phyloP scores from a whole-genome alignment of 2,113 vertebrate genomes.

The Rhynchomys soricoides region DNA sequence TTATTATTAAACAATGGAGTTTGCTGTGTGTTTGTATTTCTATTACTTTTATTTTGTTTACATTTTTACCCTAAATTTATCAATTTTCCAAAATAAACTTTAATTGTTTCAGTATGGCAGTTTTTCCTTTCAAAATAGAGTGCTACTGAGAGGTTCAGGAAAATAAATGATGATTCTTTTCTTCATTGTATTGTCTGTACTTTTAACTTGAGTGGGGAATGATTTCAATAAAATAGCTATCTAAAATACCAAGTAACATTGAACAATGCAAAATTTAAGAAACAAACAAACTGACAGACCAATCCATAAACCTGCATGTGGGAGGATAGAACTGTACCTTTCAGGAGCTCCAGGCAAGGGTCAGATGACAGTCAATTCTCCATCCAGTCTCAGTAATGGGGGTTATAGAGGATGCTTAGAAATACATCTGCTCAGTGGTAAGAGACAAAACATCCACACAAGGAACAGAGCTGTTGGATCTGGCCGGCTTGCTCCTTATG shows the following conservation, averaged over 20 bases:
- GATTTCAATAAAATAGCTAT: neutral
- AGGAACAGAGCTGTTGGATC: neutral
- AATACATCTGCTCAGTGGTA: neutral
- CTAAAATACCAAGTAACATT: neutral
- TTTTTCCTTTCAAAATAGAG: slow-evolving; percentile 2
- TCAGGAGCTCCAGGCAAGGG: neutral
- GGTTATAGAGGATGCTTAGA: neutral
- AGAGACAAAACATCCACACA: neutral
- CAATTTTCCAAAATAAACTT: neutral
- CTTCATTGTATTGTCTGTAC: neutral
- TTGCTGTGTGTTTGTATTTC: neutral
- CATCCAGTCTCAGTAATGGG: neutral
- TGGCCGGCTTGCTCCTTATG: neutral
- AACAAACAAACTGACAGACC: neutral
- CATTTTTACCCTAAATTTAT: neutral
- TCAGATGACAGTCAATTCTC: neutral
- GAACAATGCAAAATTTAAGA: neutral
- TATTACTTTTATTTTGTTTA: slow-evolving; percentile 30
- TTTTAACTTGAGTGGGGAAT: neutral
- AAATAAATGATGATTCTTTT: neutral
- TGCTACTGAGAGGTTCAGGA: neutral
- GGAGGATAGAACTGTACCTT: neutral
- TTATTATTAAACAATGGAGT: neutral
- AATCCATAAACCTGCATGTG: neutral
- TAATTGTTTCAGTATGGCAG: neutral